phyloP scores from a whole-genome alignment of 2,888 invertebrate species.

The Boloria euphrosyne region DNA sequence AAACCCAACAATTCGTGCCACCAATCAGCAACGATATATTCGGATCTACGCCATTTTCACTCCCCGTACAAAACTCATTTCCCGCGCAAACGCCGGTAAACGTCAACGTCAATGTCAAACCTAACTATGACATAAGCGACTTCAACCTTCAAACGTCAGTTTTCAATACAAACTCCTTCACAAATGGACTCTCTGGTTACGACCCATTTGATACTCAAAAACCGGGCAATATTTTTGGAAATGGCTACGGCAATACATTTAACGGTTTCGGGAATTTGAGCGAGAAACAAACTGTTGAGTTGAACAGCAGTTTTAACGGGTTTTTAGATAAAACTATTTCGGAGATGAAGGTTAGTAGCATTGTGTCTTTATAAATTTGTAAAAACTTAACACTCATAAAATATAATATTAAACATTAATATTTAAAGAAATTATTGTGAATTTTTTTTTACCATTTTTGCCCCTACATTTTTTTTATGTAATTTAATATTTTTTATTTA shows the following conservation, averaged over 20 bases:
- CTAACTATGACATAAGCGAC: constrained; percentile 76
- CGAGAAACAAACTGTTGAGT: constrained; percentile 72
- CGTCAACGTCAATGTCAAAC: constrained; percentile 48
- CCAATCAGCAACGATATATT: constrained; percentile 87
- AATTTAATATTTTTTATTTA: background rate
- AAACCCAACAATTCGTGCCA: constrained; percentile 50
- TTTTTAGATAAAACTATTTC: constrained; percentile 90
- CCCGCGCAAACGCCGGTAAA: constrained; percentile 42
- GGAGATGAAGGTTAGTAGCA: constrained; percentile 90
- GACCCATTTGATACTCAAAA: constrained; percentile 95
- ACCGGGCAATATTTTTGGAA: constrained; percentile 67
- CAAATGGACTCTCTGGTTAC: constrained; percentile 74
- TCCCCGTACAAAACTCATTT: constrained; percentile 54
- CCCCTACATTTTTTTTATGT: too few relatives aligned
- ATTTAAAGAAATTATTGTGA: too few relatives aligned
- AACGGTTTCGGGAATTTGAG: constrained; percentile 76
- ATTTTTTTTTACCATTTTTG: too few relatives aligned
- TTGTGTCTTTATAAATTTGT: background rate
- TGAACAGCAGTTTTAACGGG: constrained; percentile 87
- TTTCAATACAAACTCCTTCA: constrained; percentile 68
- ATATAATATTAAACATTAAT: too few relatives aligned
- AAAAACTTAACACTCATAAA: background rate
- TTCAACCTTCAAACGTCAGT: constrained; percentile 75
- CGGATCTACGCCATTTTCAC: constrained; percentile 89
- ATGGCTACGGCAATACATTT: constrained; percentile 66